Evolutionary conservation across 2,113 vertebrate species (phyloP).

Genomic region (Budorcas taxicolor): DNA sequence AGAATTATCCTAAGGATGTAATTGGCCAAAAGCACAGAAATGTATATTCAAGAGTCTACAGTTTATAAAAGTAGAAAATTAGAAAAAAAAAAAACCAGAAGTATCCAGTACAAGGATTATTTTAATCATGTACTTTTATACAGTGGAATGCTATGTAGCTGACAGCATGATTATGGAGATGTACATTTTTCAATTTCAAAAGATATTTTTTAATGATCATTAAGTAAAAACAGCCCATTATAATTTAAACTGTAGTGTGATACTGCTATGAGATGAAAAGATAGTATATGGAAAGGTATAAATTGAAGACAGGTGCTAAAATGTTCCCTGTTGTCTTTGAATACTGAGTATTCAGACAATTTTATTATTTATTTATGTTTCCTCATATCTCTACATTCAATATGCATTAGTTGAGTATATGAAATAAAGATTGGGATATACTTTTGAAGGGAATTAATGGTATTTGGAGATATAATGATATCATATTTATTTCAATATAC

Average conservation of each 20-base stretch:
- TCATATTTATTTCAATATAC: background rate
- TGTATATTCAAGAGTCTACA: background rate
- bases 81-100: background rate
- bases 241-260: background rate
- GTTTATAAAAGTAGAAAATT: background rate
- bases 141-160: background rate
- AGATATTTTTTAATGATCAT: background rate
- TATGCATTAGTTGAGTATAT: background rate
- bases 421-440: background rate
- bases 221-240: background rate
- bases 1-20: background rate
- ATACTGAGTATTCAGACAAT: background rate
- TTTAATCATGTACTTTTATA: background rate
- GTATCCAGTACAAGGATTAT: background rate
- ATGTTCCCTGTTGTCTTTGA: background rate
- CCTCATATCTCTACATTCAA: background rate
- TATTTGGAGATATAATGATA: background rate
- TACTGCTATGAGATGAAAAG: background rate
- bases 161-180: background rate
- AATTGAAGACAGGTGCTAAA: background rate
- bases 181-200: background rate
- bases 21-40: background rate
- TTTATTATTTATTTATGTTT: background rate
- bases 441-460: background rate
- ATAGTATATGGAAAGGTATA: background rate